These are phyloP conservation scores for Myopa tessellatipennis DNA, from an alignment of 2,888 invertebrate species.

Conservation along the genomic window DNA sequence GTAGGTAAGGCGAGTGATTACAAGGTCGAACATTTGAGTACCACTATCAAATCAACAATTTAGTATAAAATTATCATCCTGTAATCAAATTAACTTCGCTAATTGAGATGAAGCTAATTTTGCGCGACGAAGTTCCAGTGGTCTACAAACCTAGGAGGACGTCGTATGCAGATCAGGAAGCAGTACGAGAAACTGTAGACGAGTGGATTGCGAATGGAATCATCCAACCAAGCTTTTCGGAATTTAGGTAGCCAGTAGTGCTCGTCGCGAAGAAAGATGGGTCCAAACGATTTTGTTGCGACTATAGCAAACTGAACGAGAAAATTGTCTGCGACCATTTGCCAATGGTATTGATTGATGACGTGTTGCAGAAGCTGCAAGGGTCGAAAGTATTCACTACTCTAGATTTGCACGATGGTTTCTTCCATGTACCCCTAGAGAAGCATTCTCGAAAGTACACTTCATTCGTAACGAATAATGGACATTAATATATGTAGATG, in stretches of 20 bases:
- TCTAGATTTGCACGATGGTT: slow-evolving; percentile 48
- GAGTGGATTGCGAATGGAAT: slow-evolving; percentile 6
- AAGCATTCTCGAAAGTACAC: slow-evolving; percentile 42
- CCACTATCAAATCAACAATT: slow-evolving; percentile 4
- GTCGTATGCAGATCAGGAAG: slow-evolving; percentile 3
- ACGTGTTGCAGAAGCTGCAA: slow-evolving; percentile 43
- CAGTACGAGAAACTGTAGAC: neutral
- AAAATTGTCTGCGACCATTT: slow-evolving; percentile 44
- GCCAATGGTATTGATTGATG: slow-evolving; percentile 45
- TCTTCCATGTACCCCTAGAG: slow-evolving; percentile 47
- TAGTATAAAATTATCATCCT: slow-evolving; percentile 25
- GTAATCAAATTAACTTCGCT: neutral
- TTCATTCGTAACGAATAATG: slow-evolving; percentile 43
- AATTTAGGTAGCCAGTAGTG: neutral
- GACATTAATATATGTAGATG: slow-evolving; percentile 48
- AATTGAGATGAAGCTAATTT: slow-evolving; percentile 12
- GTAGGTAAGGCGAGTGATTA: neutral
- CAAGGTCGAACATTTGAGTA: slow-evolving; percentile 3
- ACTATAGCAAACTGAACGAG: slow-evolving; percentile 45
- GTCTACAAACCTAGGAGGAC: slow-evolving; percentile 19
- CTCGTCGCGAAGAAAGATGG: slow-evolving; percentile 7
- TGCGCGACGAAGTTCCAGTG: slow-evolving; percentile 27
- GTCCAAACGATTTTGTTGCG: slow-evolving; percentile 42
- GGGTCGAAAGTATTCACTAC: slow-evolving; percentile 41
- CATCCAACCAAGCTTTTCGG: neutral